Base-by-base conservation (phyloP, 2,888 invertebrate genomes). In the Volucella inflata region DNA sequence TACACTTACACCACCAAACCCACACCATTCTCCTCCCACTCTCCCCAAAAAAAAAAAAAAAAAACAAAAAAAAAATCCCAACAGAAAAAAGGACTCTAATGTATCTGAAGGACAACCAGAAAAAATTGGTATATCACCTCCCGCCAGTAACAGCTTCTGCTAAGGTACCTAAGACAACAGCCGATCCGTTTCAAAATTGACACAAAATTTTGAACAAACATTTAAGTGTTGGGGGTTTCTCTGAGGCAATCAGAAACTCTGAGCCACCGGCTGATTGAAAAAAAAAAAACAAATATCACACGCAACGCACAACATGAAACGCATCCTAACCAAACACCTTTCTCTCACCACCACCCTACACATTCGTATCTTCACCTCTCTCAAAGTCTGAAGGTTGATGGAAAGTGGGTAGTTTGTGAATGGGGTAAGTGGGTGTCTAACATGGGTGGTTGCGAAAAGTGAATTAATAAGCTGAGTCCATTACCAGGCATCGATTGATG, bases 401-500 rank as follows among this genome's bases (percentile, higher is more conserved):
- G 6, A 30, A 30, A 6, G 30, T 30, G 30, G 30, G 30, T 30
- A 30, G 30, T 30, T 30, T 30, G 30, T 30, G 30, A 30, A n/a
- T 4, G 11, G 10, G 10, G 44, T 42, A 57, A 14, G 67, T 46
- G 64, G 51, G 38, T 55, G 44, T 42, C 10, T 16, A 53, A 21
- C 42, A 17, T 14, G 46, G 40, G 65, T 64, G 50, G 70, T 40
- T 74, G 81, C 64, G 53, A 65, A 83, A 70, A 83, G 88, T 88
- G 88, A 88, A 89, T 89, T 90, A 89, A 89, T 91, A 91, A 90
- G 90, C 90, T 89, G 89, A 90, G 91, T 91, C 90, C 91, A 91
- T 91, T 91, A 90, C 90, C 90, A 89, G 88, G 89, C 90, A 90
- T 91, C 91, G 91, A 91, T 91, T 91, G 91, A 91, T 91, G 91